These are phyloP conservation scores for Pteromalus puparum DNA, from an alignment of 1,140 invertebrate species.

Conservation along the genomic window DNA sequence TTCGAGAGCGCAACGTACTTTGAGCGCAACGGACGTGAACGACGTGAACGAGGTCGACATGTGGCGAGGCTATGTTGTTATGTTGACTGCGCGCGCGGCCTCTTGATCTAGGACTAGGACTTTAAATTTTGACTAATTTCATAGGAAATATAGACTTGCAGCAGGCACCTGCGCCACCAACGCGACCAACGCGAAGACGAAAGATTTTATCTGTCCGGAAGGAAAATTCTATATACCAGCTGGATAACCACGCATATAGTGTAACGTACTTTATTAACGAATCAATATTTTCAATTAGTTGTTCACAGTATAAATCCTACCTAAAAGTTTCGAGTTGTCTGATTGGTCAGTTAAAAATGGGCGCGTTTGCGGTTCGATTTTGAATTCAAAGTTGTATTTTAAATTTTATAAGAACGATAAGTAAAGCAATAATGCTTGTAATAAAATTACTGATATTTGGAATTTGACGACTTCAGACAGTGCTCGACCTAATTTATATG, in stretches of 20 bases:
- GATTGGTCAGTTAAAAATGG: too few relatives aligned
- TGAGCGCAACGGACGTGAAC: slow-evolving; percentile 48
- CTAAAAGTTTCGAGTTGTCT: too few relatives aligned
- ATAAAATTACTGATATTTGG: too few relatives aligned
- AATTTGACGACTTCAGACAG: too few relatives aligned
- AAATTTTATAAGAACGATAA: too few relatives aligned
- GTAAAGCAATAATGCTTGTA: too few relatives aligned
- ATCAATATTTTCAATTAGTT: background rate
- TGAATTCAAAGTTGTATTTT: too few relatives aligned
- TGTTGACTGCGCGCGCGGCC: background rate
- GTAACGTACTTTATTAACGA: background rate
- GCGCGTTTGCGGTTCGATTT: too few relatives aligned
- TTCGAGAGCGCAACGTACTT: slow-evolving; percentile 49
- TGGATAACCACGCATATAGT: too few relatives aligned
- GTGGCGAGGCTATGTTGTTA: slow-evolving; percentile 26
- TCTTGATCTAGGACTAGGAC: background rate
- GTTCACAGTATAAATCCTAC: too few relatives aligned
- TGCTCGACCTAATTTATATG: too few relatives aligned
- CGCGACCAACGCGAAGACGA: background rate
- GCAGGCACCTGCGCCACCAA: too few relatives aligned
- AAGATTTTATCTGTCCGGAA: slow-evolving; percentile 20
- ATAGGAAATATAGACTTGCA: slow-evolving; percentile 19
- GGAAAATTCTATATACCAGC: background rate
- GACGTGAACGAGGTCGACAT: slow-evolving; percentile 52
- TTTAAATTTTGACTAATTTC: slow-evolving; percentile 40